phyloP scores from a whole-genome alignment of 1,140 invertebrate genomes.

The Cardiocondyla obscurior region DNA sequence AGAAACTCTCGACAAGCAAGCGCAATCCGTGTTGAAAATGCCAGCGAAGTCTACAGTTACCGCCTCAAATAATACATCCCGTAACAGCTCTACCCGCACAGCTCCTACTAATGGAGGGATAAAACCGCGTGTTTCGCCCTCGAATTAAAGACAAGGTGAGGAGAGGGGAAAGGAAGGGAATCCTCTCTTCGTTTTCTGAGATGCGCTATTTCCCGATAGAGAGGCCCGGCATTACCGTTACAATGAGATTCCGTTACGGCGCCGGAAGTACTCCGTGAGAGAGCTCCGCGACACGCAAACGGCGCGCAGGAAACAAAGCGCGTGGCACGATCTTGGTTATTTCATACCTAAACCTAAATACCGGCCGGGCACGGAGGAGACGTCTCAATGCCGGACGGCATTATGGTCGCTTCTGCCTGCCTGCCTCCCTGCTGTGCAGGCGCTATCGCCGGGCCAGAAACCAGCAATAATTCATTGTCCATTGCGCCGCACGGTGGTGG shows the following conservation, averaged over 20 bases:
- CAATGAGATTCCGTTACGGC: conserved; percentile 62
- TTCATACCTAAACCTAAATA: conserved; percentile 65
- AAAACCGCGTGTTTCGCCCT: conserved; percentile 36
- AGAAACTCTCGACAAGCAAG: conserved; percentile 15
- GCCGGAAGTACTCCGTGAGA: conserved; percentile 43
- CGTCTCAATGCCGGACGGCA: conserved; percentile 70
- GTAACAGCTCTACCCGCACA: neutral
- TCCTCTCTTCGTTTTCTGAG: conserved; percentile 15
- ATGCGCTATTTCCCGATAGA: conserved; percentile 52
- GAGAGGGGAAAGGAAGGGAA: neutral
- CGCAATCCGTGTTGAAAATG: conserved; percentile 21
- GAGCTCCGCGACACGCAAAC: conserved; percentile 62
- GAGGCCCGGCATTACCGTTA: conserved; percentile 61
- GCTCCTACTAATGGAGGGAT: conserved; percentile 43
- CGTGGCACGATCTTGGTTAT: conserved; percentile 68
- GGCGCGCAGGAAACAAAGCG: conserved; percentile 68
- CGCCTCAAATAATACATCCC: conserved; percentile 34
- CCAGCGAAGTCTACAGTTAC: neutral
- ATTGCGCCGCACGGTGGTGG: conserved; percentile 68
- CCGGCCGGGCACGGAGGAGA: conserved; percentile 65
- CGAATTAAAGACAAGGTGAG: conserved; percentile 14
- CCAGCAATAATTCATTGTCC: conserved; percentile 79
- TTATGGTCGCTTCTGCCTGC: conserved; percentile 65
- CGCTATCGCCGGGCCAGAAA: conserved; percentile 71
- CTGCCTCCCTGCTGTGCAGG: conserved; percentile 59